Evolutionary conservation across 2,888 invertebrate genomes (phyloP), one percentile per base, ranked within the genome.

Genomic region (Ormyrus labotus): DNA sequence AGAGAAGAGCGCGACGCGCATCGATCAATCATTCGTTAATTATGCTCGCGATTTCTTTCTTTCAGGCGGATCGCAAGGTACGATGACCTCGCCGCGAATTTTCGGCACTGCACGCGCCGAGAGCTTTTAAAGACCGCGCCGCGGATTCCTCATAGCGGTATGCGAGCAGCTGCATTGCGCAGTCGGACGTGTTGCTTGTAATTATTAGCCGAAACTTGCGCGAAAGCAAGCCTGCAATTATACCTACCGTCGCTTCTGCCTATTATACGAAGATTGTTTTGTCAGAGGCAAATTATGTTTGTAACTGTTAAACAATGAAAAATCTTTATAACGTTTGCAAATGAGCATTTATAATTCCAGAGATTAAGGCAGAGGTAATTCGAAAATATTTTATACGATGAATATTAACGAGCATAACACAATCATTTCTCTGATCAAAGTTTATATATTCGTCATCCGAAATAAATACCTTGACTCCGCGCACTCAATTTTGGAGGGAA

Each of bases 11-110:
- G 51, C 86, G 88, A 89, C 87, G 87, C 87, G 87, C 89, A 89
- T 89, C 89, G 88, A 89, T 89, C 89, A 89, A 89, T 89, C 89
- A 89, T 89, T 89, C 89, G 87, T 87, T 89, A 89, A 89, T 89
- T 89, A 89, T 89, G 89, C 88, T 85, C 87, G 88, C 86, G 87
- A 88, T 88, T 89, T 89, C 88, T 89, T 89, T 89, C 89, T 87
- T 87, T 87, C 87, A 85, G 84, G 81, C 83, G 75, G 79, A 75
- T 70, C 65, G 55, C 72, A 68, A 69, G 73, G 45, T 19, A 57
- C 75, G 19, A 57, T 64, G 75, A 78, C 75, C 78, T 34, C 68
- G 58, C 34, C 34, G 34, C 34, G 55, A 71, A 67, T 74, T 78
- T 81, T 78, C 70, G 65, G 63, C 53, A 50, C 19, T 53, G 8